phyloP scores from a whole-genome alignment of 2,797 vertebrate species.

The Chromobotia macracanthus region DNA sequence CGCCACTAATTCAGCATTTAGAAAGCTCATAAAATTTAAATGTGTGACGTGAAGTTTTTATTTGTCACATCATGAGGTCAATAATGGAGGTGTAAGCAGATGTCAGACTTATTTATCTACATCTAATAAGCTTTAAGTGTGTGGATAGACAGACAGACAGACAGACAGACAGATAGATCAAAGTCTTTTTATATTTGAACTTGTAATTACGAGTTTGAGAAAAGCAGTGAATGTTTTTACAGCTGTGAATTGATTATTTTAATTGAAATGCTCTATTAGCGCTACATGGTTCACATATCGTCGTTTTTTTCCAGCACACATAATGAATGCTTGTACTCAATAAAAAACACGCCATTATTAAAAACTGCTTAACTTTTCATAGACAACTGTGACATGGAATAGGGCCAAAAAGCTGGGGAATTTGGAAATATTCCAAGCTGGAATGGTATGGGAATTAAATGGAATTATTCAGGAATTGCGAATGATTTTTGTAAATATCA shows the following conservation, averaged over 20 bases:
- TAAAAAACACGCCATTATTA: background rate
- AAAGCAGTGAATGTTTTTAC: background rate
- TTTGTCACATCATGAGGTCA: background rate
- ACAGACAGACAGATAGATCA: too few relatives aligned
- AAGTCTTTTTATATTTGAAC: background rate
- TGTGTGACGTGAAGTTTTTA: conserved; percentile 1
- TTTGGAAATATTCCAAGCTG: too few relatives aligned
- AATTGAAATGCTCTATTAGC: background rate
- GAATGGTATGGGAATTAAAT: too few relatives aligned
- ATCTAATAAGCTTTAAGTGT: too few relatives aligned
- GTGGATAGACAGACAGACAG: too few relatives aligned
- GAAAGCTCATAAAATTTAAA: background rate
- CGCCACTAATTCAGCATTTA: conserved; percentile 14
- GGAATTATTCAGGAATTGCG: too few relatives aligned
- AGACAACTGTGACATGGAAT: too few relatives aligned
- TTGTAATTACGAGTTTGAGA: background rate
- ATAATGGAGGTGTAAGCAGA: background rate
- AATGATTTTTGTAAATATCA: too few relatives aligned
- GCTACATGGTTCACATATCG: background rate
- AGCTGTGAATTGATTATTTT: background rate
- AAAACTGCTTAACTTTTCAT: background rate
- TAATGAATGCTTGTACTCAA: background rate
- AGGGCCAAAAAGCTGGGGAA: too few relatives aligned
- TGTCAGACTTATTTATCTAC: too few relatives aligned
- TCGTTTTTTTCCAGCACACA: background rate